Percentiles rank a stretch among this genome's conserved stretches.
These are phyloP conservation scores for Sebastes steindachneri DNA, from an alignment of 2,797 vertebrate genomes.

Conservation along the genomic window DNA sequence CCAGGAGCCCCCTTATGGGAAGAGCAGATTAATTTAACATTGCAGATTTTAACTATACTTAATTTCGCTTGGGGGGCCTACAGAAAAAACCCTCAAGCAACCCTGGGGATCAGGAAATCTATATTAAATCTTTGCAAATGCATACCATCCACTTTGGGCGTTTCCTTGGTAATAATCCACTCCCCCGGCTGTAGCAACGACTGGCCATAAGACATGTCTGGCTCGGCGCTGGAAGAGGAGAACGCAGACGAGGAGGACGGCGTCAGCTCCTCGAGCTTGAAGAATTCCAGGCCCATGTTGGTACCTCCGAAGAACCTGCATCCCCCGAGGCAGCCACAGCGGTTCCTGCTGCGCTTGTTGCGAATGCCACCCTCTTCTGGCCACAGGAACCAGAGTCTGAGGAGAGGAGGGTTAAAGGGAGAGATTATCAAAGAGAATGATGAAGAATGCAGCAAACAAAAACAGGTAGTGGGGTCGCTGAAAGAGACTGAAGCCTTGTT, in stretches of 20 bases:
- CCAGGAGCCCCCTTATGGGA: background rate
- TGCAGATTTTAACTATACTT: background rate
- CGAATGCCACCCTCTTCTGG: slow-evolving; percentile 88
- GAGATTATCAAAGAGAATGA: background rate
- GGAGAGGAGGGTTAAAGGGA: background rate
- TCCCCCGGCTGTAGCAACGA: slow-evolving; percentile 94
- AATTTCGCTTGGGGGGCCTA: background rate
- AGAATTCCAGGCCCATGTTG: slow-evolving; percentile 91
- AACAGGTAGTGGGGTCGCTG: background rate
- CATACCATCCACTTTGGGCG: slow-evolving; percentile 90
- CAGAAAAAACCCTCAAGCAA: background rate
- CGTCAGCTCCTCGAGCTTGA: slow-evolving; percentile 93
- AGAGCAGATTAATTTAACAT: background rate
- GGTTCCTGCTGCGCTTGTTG: slow-evolving; percentile 91
- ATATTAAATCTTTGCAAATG: slow-evolving; percentile 4
- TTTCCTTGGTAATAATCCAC: slow-evolving; percentile 95
- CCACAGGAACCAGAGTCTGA: slow-evolving; percentile 97
- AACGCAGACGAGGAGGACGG: slow-evolving; percentile 95
- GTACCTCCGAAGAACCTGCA: slow-evolving; percentile 96
- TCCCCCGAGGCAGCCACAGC: slow-evolving; percentile 96
- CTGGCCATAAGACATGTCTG: slow-evolving; percentile 97
- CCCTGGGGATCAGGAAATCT: background rate
- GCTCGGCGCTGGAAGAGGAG: slow-evolving; percentile 87
- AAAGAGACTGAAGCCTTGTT: too few species aligned
- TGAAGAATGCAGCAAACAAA: background rate